Conservation (phyloP, 2,113 vertebrate species). For the Herpetotheres cachinnans region DNA sequence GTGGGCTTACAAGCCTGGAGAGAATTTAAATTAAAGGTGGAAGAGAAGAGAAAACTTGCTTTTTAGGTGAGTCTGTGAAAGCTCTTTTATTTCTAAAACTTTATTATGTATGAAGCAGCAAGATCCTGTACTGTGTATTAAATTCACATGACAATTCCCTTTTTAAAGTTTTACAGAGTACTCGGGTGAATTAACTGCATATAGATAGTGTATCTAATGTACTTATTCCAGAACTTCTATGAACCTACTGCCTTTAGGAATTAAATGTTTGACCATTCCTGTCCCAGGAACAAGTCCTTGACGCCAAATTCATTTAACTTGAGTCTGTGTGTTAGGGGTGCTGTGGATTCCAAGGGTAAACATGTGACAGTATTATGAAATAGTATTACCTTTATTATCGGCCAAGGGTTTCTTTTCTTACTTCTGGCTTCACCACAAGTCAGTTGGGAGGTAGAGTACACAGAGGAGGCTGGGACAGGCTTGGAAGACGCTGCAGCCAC, state of each 20-base stretch:
- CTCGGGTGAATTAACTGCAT: not conserved
- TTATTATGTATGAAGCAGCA: conserved; percentile 21
- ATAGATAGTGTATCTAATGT: not conserved
- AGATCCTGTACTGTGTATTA: not conserved
- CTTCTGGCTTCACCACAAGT: not conserved
- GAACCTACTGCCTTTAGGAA: not conserved
- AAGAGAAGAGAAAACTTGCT: not conserved
- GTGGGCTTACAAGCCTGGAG: not conserved
- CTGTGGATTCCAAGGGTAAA: not conserved
- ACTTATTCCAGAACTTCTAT: not conserved
- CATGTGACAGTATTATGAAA: not conserved
- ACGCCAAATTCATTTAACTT: not conserved
- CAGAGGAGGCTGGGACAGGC: not conserved
- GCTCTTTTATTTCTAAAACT: not conserved
- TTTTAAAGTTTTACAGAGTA: not conserved
- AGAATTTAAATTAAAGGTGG: conserved; percentile 19
- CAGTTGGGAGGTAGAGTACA: not conserved
- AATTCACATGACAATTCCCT: not conserved
- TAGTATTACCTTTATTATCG: not conserved
- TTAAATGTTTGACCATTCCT: not conserved
- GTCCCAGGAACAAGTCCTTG: not conserved
- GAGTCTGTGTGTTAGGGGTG: not conserved
- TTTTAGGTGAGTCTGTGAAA: conserved; percentile 22
- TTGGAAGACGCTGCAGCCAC: not conserved
- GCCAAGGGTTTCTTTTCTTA: not conserved